These are phyloP conservation scores for Nesogale talazaci DNA, from an alignment of 2,113 vertebrate genomes.

Conservation along the genomic window DNA sequence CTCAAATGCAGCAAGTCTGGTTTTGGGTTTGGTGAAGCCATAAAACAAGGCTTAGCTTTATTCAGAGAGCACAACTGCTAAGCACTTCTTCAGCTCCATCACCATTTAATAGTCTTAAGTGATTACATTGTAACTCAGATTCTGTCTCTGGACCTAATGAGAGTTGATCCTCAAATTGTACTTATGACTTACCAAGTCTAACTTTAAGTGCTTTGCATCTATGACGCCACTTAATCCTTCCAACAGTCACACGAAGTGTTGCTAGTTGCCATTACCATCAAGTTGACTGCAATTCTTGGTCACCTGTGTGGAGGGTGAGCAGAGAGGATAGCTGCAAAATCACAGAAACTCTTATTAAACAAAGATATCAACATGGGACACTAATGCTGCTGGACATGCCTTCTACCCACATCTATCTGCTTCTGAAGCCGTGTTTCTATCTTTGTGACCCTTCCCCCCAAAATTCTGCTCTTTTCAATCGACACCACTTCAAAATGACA, in stretches of 20 bases:
- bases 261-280: not conserved
- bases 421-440: no score
- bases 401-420: no score
- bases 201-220: not conserved
- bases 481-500: no score
- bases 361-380: no score
- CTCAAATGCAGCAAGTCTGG: no score
- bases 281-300: not conserved
- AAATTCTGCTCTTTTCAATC: no score
- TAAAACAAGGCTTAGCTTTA: no score
- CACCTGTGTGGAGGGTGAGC: not conserved
- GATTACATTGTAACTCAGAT: not conserved
- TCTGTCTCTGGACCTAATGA: constrained; percentile 19
- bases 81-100: not conserved
- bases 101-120: constrained; percentile 17
- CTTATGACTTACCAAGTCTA: not conserved
- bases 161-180: not conserved
- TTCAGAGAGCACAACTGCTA: constrained; percentile 22
- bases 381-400: no score
- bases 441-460: no score
- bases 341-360: not conserved
- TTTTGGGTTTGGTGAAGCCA: not conserved
- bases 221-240: constrained; percentile 8
- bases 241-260: no score
- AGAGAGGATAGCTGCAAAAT: not conserved